phyloP scores from a whole-genome alignment of 2,113 vertebrate species.

The Tetraodon nigroviridis region DNA sequence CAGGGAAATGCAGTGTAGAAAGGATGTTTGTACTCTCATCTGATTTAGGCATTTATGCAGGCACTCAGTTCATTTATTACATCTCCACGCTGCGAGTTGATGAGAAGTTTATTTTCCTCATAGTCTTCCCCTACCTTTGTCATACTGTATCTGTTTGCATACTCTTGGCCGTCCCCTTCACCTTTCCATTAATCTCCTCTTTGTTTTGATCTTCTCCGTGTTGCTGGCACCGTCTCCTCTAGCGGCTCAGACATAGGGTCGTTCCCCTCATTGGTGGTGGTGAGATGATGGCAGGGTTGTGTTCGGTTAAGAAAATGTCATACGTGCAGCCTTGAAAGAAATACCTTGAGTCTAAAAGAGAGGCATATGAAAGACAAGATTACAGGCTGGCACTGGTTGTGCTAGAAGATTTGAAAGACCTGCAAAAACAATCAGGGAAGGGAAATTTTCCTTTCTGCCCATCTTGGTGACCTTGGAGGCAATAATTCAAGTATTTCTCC shows the following conservation, averaged over 20 bases:
- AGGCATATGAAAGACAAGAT: constrained; percentile 35
- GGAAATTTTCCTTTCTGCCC: too few relatives aligned
- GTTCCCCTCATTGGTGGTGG: constrained; percentile 6
- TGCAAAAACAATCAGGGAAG: too few relatives aligned
- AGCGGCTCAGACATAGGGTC: constrained; percentile 16
- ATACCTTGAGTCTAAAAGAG: constrained; percentile 31
- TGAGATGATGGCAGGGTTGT: constrained; percentile 20
- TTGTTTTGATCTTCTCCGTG: constrained; percentile 17
- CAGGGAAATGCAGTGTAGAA: constrained; percentile 25
- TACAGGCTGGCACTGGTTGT: constrained; percentile 35
- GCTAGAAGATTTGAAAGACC: background rate
- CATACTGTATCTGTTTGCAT: background rate
- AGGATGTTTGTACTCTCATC: constrained; percentile 25
- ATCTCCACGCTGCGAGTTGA: constrained; percentile 8
- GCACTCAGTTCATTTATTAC: constrained; percentile 4
- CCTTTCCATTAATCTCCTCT: background rate
- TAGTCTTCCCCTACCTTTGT: background rate
- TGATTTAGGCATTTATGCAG: constrained; percentile 39
- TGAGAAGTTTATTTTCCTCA: background rate
- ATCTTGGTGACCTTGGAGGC: too few relatives aligned
- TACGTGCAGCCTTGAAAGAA: constrained; percentile 12
- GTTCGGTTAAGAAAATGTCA: constrained; percentile 13
- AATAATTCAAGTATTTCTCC: too few relatives aligned
- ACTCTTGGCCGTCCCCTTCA: background rate
- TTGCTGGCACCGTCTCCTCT: constrained; percentile 15